These are phyloP conservation scores for western clawed frog (Xenopus tropicalis) DNA, from an alignment of 2,113 vertebrate genomes.

Conservation along the genomic window DNA sequence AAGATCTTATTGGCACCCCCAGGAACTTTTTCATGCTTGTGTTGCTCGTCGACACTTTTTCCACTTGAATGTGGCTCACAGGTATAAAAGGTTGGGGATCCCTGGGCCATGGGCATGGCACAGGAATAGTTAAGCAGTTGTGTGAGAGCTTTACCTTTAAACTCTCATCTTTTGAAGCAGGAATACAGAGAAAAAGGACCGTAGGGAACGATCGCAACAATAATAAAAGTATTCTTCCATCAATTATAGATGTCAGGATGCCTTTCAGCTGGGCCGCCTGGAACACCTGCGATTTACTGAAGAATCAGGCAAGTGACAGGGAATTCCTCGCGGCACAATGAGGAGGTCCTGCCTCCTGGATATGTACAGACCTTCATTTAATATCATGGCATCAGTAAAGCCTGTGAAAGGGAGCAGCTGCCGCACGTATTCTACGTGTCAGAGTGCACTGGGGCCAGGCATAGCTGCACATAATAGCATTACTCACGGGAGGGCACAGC, in stretches of 20 bases:
- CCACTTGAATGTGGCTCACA: no score
- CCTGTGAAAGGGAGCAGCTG: not conserved
- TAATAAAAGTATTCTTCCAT: constrained; percentile 38
- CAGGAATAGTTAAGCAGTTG: constrained; percentile 9
- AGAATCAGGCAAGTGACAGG: constrained; percentile 32
- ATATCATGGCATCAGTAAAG: not conserved
- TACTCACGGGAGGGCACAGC: no score
- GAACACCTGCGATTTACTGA: constrained; percentile 40
- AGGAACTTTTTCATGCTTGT: no score
- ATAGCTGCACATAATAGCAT: no score
- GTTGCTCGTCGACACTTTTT: no score
- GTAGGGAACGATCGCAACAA: constrained; percentile 33
- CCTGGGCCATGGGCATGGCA: no score
- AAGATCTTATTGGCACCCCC: no score
- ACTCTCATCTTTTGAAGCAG: not conserved
- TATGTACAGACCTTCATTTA: constrained; percentile 23
- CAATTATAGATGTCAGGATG: constrained; percentile 38
- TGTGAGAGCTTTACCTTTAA: constrained; percentile 30
- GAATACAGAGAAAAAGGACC: constrained; percentile 8
- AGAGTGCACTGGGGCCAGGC: no score
- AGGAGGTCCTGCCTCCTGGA: constrained; percentile 27
- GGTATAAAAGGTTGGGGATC: no score
- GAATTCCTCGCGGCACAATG: constrained; percentile 15
- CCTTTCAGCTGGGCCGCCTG: constrained; percentile 36
- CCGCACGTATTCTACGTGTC: no score